phyloP scores from a whole-genome alignment of 1,140 invertebrate genomes.

The Hirudo medicinalis region DNA sequence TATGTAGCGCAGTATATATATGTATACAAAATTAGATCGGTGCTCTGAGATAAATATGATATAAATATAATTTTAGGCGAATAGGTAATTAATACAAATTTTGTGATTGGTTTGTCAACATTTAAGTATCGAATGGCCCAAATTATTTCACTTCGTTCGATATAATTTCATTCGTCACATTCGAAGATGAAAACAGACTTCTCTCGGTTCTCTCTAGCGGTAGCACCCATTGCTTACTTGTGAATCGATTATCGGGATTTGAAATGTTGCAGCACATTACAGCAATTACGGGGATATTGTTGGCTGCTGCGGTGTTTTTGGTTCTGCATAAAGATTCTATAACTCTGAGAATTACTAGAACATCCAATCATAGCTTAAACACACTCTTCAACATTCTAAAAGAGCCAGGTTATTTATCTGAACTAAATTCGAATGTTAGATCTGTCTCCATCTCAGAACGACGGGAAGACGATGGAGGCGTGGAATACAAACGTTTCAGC shows the following conservation, averaged over 20 bases:
- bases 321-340: not conserved
- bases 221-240: too few relatives aligned
- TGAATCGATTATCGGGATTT: not conserved
- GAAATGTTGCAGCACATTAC: slow-evolving; percentile 1
- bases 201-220: too few relatives aligned
- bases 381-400: not conserved
- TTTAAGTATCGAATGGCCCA: too few relatives aligned
- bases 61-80: too few relatives aligned
- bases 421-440: slow-evolving; percentile 3
- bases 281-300: not conserved
- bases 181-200: too few relatives aligned
- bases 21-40: too few relatives aligned
- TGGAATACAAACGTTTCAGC: slow-evolving; percentile 1
- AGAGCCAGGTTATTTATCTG: not conserved
- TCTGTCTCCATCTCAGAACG: not conserved
- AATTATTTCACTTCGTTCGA: too few relatives aligned
- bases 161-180: too few relatives aligned
- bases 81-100: too few relatives aligned
- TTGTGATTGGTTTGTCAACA: too few relatives aligned
- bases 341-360: not conserved
- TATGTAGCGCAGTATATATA: too few relatives aligned
- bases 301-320: not conserved
- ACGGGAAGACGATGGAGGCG: not conserved
- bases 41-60: too few relatives aligned
- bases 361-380: not conserved